These are phyloP conservation scores for Noctuana brunneofusca DNA, from an alignment of 2,888 invertebrate genomes.

Conservation along the genomic window DNA sequence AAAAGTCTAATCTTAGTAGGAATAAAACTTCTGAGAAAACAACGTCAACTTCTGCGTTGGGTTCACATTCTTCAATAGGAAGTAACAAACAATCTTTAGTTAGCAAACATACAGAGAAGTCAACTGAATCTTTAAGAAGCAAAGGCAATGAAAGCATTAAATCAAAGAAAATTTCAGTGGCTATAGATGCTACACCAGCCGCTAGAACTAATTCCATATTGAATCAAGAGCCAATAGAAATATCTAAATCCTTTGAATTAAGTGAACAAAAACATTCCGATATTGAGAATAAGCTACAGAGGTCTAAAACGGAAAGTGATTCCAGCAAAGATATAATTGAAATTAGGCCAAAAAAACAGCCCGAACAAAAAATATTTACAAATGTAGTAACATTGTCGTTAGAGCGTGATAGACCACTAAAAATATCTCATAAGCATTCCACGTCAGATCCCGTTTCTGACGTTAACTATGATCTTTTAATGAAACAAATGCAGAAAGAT, in stretches of 20 bases:
- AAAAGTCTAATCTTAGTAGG: conserved; percentile 53
- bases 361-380: conserved; percentile 58
- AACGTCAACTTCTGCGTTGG: conserved; percentile 73
- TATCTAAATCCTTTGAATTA: conserved; percentile 85
- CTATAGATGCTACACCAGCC: conserved; percentile 90
- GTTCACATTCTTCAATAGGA: conserved; percentile 69
- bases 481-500: conserved; percentile 57
- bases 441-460: conserved; percentile 87
- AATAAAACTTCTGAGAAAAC: conserved; percentile 74
- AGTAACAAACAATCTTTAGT: conserved; percentile 63
- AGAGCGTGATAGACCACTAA: conserved; percentile 61
- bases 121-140: conserved; percentile 74
- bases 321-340: conserved; percentile 47
- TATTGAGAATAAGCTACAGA: conserved; percentile 57
- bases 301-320: conserved; percentile 73
- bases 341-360: conserved; percentile 40
- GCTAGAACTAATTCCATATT: conserved; percentile 88
- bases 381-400: conserved; percentile 68
- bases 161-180: conserved; percentile 88
- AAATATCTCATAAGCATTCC: conserved; percentile 85
- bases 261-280: conserved; percentile 64
- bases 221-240: conserved; percentile 89
- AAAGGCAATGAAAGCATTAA: conserved; percentile 70
- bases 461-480: conserved; percentile 70
- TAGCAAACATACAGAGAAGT: conserved; percentile 62